Conservation (phyloP, 2,888 invertebrate genomes). For the Melitaea athalia region DNA sequence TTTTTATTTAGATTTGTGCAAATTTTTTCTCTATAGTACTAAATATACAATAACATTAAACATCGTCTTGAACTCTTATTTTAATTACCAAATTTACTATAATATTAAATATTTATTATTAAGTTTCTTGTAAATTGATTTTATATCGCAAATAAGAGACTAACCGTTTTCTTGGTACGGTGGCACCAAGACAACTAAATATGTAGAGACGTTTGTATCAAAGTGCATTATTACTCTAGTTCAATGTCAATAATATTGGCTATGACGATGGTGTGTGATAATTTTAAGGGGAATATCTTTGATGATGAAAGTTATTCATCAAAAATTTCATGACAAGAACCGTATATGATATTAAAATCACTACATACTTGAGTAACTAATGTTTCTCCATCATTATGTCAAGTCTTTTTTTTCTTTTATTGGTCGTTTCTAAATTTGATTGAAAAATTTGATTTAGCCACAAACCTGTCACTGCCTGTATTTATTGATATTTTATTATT, state of each 20-base stretch:
- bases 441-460: no score
- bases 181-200: conserved; percentile 26
- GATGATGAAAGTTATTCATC: neutral
- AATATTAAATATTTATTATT: neutral
- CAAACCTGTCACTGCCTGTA: no score
- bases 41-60: neutral
- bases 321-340: neutral
- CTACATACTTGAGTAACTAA: no score
- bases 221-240: conserved; percentile 28
- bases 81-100: neutral
- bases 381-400: no score
- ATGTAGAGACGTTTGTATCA: conserved; percentile 13
- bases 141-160: neutral
- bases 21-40: neutral
- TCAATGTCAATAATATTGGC: conserved; percentile 30
- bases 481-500: no score
- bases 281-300: conserved; percentile 11
- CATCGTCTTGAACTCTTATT: neutral
- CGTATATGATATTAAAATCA: no score
- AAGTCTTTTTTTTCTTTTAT: no score
- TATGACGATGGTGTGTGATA: conserved; percentile 19
- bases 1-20: no score
- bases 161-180: conserved; percentile 5
- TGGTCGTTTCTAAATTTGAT: no score
- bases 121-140: neutral